Base-by-base conservation (phyloP, 2,888 invertebrate genomes). In the Cyrtodaria siliqua region DNA sequence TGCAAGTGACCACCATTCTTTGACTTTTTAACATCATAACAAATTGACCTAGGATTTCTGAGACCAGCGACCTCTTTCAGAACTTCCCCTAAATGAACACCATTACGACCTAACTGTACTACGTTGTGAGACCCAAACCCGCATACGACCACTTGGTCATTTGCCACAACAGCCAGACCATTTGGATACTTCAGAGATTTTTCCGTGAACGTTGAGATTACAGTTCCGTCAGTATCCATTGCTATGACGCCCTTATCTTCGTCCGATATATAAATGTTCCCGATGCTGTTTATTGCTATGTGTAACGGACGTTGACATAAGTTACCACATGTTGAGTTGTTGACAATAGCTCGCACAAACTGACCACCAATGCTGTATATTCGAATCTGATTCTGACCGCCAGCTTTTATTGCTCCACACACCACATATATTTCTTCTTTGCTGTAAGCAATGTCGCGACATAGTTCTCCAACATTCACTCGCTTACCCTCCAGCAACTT, bases 251-350 rank as follows among this genome's bases (percentile, higher is more conserved):
- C 76, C 16, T 44, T 60, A 12, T 66, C 66, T 6, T 53, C 66
- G 50, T 76, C 76, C 12, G 76, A 70, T 12, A 76, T 52, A 42
- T 62, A 71, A 16, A 76, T 71, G 42, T 62, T 75, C 18, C 75
- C 67, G 3, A 63, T 64, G 26, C 53, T 52, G 47, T 69, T 75
- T 8, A 33, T 12, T 33, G 33, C 33, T 8, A 33, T 33, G 33
- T 33, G 12, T 33, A 33, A 12, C 33, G 33, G 33, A 33, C 33
- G 33, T 33, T 33, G 4, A 33, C 4, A 33, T 12, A 33, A 33
- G 33, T 33, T 33, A 8, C 12, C 12, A 12, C 33, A 4, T 8
- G 33, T 12, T 33, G 33, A 33, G 12, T 75, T 69, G n/a, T 63
- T 52, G 40, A 69, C 75, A 29, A 75, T 75, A 2, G 75, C 64